These are phyloP conservation scores for Phallusia fumigata DNA, from an alignment of 23 tunicate species.

Conservation along the genomic window DNA sequence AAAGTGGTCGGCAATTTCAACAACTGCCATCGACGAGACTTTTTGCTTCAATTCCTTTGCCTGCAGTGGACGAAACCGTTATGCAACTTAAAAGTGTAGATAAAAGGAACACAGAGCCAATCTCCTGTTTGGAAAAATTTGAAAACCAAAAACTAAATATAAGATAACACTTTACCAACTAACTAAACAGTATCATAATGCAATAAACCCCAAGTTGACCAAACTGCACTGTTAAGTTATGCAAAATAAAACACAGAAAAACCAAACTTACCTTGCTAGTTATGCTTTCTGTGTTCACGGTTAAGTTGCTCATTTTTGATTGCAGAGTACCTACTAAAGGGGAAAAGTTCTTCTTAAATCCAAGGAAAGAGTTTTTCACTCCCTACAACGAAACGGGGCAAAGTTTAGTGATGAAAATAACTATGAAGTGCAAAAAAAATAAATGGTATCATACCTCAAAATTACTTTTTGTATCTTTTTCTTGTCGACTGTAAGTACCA, in stretches of 20 bases:
- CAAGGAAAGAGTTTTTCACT: conserved; percentile 28
- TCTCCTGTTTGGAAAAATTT: too few species aligned
- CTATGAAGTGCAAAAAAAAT: too few species aligned
- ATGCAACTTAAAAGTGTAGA: background rate
- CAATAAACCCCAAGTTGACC: too few species aligned
- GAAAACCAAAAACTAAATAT: too few species aligned
- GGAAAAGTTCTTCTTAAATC: conserved; percentile 25
- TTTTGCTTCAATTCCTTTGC: conserved; percentile 29
- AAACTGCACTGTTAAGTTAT: too few species aligned
- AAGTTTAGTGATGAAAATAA: background rate
- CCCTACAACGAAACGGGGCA: background rate
- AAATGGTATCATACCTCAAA: too few species aligned
- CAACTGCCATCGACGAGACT: conserved; percentile 9
- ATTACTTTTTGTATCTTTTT: background rate
- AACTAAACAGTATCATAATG: too few species aligned
- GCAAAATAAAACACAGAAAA: too few species aligned
- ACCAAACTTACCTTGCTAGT: conserved; percentile 28
- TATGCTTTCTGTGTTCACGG: conserved; percentile 17
- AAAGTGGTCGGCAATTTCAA: background rate
- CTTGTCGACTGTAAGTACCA: background rate
- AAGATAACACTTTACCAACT: too few species aligned
- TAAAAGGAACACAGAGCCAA: too few species aligned
- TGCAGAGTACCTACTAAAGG: conserved; percentile 38
- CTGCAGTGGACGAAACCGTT: background rate
- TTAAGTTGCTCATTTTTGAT: conserved; percentile 41